Evolutionary conservation across 2,888 invertebrate species (phyloP), one percentile per base, ranked within the genome.

Genomic region (Scaptomyza flava): DNA sequence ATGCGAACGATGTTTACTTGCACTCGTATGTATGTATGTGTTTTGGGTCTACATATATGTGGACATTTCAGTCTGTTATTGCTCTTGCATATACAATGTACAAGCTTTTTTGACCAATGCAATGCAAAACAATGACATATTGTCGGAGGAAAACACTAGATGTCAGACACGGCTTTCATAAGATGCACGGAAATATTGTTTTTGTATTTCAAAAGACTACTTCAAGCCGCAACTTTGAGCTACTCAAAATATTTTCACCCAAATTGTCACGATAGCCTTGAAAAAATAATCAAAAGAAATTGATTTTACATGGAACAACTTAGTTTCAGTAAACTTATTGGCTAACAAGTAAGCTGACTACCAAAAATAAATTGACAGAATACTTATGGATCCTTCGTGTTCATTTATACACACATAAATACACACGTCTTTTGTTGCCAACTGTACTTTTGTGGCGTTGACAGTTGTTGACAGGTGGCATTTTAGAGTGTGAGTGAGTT

Each of bases 381-480:
- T n/a, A 14, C 36, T 36, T 36, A 7, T 14, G 14, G 8, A 2
- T 47, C 11, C 43, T 58, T 36, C 23, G 30, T 60, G 56, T 64
- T 31, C 56, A 64, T 20, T 14, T 42, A 9, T 14, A 27, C 4
- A 23, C 23, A 23, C 23, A 23, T 23, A 23, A 23, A 20, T 31
- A 33, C 11, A 33, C 11, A 9, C 8, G 9, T 38, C 38, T 45
- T 43, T 65, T 64, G 59, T 54, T 52, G 63, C 46, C 72, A 69
- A 66, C 79, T 77, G 84, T 71, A 58, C 62, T 51, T 50, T 51
- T 42, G 50, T 34, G 33, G 43, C 47, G 61, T 43, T 87, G 82
- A 81, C 85, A 87, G 77, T 64, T 36, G 34, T 86, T 86, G 80
- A 76, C 80, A 85, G 77, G 64, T 79, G 76, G 66, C 68, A 69